Base-by-base conservation (phyloP, 1,140 invertebrate genomes). In the Gonioctena quinquepunctata region DNA sequence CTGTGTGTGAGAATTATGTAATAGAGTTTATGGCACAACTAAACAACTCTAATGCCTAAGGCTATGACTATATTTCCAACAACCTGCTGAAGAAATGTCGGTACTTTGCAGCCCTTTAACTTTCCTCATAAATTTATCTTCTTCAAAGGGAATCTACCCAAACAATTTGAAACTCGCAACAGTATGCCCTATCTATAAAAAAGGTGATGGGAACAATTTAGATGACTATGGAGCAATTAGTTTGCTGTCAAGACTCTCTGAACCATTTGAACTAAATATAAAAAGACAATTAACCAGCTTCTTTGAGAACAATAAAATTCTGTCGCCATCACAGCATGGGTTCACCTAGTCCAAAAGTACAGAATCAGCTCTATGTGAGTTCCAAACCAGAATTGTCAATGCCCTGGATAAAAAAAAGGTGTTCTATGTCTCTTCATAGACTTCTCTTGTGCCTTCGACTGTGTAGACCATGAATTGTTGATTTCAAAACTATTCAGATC, bases 251-350 rank as follows among this genome's bases (percentile, higher is more conserved):
- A 62, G 60, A 16, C 19, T 62, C 28, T 62, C 60, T 28, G 33
- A 62, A 62, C 23, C 26, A 28, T 62, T 62, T n/a, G 60, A 62
- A 62, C 28, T 62, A 28, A 33, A 26, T 33, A 26, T 62, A 62
- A 62, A 62, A 21, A 33, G 21, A 28, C 28, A 62, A 62, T 33
- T 33, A 18, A 33, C 18, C 16, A 18, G 13, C 28, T 62, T 33
- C 26, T 28, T 62, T 33, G 25, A 62, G n/a, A 61, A 61, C 11
- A 61, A 61, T 61, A 61, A 61, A 26, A 26, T 19, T 26, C 59
- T 61, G 22, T 59, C 56, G 6, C 2, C 4, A 22, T 27, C 25
- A 18, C 59, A 61, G 28, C 27, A 62, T 62, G 60, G 26, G 25
- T 62, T 62, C 16, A 28, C 26, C 13, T 2, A 28, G 28, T 28